Base-by-base conservation (phyloP, 2,888 invertebrate genomes). In the Paralinhomoeus sp. region DNA sequence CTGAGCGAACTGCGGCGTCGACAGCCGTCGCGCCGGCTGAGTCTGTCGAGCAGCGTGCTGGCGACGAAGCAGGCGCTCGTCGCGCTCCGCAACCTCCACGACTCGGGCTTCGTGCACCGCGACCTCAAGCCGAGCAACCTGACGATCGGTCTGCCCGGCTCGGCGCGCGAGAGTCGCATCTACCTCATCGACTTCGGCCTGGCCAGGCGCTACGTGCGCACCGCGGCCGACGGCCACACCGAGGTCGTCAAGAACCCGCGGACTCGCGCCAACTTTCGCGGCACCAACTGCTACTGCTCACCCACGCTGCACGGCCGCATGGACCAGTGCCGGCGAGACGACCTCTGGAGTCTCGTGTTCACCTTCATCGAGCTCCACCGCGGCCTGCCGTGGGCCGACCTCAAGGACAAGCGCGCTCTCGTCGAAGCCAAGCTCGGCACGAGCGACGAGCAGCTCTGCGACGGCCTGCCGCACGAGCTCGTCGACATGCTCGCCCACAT, bases 221-320 rank as follows among this genome's bases (percentile, higher is more conserved):
- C 89, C 66, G 91, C 93, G 64, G 93, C 93, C 69, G 97, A 97
- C 65, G 97, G 97, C 41, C 99, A 99, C 67, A 93, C 93, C 23
- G 97, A 93, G 66, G 87, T 87, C 63, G 91, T 97, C 61, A 97
- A 91, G 65, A 99, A 97, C 0, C 70, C 99, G 45, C 89, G 91
- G 49, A 91, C 99, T 61, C 89, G 89, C 40, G 89, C 89, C 64
- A 91, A 91, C 18, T 91, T 93, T 0, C 58, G 49, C 48, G 57
- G 58, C 85, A 97, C 71, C 80, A 60, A 2, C 3, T 85, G 85
- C 64, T 93, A 93, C 0, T 97, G 97, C 97, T 97, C 97, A 64
- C 72, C 93, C 54, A 97, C 85, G 93, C 1, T 91, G 91, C 24
- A 93, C 93, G 2, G 67, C 97, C 51, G 91, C 93, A 1, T 79